Percentiles rank a stretch among this genome's conserved stretches.
Conservation (phyloP, 2,797 vertebrate species). For the Neopelma chrysocephalum region DNA sequence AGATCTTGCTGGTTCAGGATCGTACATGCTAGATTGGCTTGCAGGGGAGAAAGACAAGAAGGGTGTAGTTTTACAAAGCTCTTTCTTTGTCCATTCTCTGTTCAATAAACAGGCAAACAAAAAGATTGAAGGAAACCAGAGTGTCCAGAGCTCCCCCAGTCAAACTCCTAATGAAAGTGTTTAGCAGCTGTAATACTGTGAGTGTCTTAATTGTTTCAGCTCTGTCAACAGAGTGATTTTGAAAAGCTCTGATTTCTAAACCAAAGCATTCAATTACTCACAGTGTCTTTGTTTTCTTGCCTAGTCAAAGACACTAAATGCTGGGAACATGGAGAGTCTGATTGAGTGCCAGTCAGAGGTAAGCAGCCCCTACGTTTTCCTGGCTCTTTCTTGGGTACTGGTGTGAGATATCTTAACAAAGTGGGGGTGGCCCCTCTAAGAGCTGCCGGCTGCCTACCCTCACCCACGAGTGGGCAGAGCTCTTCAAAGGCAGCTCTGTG, state of each 20-base stretch:
- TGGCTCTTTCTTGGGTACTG: neutral
- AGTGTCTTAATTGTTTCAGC: conserved; percentile 50
- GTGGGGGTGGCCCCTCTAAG: neutral
- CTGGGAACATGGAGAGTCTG: conserved; percentile 84
- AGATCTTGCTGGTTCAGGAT: neutral
- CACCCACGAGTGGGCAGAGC: accelerated
- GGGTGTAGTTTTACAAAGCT: neutral
- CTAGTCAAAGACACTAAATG: conserved; percentile 89
- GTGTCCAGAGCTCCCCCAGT: conserved; percentile 62
- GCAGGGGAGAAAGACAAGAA: neutral
- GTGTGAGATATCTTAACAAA: neutral
- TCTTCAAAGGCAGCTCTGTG: neutral
- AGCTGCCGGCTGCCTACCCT: neutral
- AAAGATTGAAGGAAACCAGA: conserved; percentile 51
- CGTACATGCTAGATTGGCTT: neutral
- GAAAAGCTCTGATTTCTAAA: neutral
- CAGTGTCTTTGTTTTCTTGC: conserved; percentile 34
- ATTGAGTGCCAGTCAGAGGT: conserved; percentile 82
- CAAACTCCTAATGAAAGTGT: conserved; percentile 90
- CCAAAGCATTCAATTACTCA: neutral
- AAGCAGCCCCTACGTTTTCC: conserved; percentile 54
- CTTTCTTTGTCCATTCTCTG: neutral
- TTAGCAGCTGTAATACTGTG: conserved; percentile 84
- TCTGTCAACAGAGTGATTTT: neutral
- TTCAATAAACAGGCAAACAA: conserved; percentile 76